Percentiles rank a stretch among this genome's conserved stretches.
These are phyloP conservation scores for Drosophila mettleri DNA, from an alignment of 2,888 invertebrate genomes.

Conservation along the genomic window DNA sequence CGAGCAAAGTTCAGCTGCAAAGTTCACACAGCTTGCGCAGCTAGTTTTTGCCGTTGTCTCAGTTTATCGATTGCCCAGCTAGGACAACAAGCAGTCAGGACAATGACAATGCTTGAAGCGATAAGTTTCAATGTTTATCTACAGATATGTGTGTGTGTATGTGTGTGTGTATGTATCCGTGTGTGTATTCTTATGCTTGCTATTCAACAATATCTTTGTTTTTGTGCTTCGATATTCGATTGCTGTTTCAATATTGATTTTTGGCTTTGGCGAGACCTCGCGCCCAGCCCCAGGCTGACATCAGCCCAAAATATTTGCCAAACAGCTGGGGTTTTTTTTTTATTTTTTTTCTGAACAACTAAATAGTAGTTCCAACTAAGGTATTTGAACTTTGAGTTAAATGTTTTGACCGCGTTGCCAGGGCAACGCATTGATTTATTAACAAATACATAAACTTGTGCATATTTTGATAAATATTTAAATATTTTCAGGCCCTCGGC, in stretches of 20 bases:
- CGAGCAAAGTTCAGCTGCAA: slow-evolving; percentile 46
- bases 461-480: not conserved
- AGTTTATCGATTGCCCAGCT: slow-evolving; percentile 27
- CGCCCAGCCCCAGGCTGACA: slow-evolving; percentile 12
- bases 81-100: not conserved
- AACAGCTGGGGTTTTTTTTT: slow-evolving; percentile 23
- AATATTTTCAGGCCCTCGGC: not conserved
- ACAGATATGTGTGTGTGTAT: not conserved
- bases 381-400: slow-evolving; percentile 49
- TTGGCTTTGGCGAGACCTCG: slow-evolving; percentile 11
- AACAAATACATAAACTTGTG: not conserved
- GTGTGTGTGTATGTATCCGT: not conserved
- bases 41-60: not conserved
- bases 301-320: slow-evolving; percentile 15
- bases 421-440: slow-evolving; percentile 37
- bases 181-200: not conserved
- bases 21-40: slow-evolving; percentile 27
- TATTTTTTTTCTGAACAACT: not conserved
- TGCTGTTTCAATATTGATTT: slow-evolving; percentile 40
- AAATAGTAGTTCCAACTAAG: slow-evolving; percentile 4
- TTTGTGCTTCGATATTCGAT: slow-evolving; percentile 6
- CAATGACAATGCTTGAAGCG: not conserved
- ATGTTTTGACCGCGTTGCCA: slow-evolving; percentile 46
- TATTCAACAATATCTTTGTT: not conserved
- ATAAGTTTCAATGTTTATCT: not conserved